phyloP scores from a whole-genome alignment of 2,888 invertebrate genomes.

The Pyrrhia umbra region DNA sequence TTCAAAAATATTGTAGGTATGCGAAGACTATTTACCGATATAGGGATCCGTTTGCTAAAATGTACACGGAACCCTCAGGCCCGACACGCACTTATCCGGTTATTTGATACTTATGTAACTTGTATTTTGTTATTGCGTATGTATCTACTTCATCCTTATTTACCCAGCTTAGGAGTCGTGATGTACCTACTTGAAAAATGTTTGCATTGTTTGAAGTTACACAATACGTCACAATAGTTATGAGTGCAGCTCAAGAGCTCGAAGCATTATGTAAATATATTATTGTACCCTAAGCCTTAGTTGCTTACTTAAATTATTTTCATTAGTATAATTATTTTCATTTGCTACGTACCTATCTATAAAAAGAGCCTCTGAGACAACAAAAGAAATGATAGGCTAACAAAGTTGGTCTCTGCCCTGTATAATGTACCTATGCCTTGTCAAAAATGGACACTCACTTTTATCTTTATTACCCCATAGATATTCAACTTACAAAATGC shows the following conservation, averaged over 20 bases:
- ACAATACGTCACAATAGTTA: background rate
- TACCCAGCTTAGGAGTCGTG: background rate
- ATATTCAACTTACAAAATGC: constrained; percentile 43
- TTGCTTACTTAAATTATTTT: no score
- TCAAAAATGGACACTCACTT: constrained; percentile 6
- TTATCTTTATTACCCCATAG: constrained; percentile 36
- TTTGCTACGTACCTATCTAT: no score
- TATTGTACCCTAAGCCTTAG: background rate
- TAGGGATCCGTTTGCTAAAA: no score
- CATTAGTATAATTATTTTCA: no score
- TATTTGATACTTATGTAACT: constrained; percentile 49
- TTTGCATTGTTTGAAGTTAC: background rate
- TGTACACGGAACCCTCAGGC: no score
- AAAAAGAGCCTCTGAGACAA: no score
- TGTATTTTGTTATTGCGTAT: constrained; percentile 26
- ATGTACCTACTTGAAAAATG: background rate
- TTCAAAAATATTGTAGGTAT: no score
- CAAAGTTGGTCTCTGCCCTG: no score
- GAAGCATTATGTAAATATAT: background rate
- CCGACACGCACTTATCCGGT: no score
- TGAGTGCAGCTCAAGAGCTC: background rate
- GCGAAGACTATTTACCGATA: no score
- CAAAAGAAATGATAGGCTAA: no score
- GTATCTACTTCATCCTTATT: constrained; percentile 16
- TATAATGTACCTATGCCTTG: no score